Conservation (phyloP, 2,797 vertebrate genomes). For the Caiman crocodilus region DNA sequence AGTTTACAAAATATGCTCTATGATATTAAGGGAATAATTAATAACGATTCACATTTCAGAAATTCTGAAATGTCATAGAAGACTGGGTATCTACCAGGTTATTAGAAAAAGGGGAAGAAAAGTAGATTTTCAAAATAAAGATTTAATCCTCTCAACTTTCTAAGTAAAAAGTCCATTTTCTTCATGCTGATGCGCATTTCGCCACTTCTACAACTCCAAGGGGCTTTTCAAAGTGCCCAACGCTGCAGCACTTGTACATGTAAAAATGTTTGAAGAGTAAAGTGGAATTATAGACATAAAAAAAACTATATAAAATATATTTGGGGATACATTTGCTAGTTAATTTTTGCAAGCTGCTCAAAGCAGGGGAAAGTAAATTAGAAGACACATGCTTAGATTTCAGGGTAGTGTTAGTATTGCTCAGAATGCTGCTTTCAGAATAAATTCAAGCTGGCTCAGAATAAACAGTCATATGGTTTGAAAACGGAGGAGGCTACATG, state of each 20-base stretch:
- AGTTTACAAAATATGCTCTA: neutral
- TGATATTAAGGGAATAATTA: neutral
- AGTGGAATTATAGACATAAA: no score
- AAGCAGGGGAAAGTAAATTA: neutral
- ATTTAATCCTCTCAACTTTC: neutral
- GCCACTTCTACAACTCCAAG: no score
- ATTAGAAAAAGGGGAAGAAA: neutral
- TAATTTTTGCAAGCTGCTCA: neutral
- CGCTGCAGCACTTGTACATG: no score
- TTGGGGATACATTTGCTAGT: no score
- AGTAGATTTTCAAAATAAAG: neutral
- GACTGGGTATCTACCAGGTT: neutral
- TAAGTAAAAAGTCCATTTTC: no score
- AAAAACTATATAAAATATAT: no score
- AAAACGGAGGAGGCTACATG: accelerated
- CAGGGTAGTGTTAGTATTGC: neutral
- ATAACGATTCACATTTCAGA: no score
- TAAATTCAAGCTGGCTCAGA: neutral
- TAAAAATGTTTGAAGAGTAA: no score
- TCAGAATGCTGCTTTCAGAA: neutral
- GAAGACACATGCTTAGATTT: neutral
- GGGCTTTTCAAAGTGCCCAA: no score
- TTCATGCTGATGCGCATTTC: no score
- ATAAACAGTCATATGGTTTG: neutral
- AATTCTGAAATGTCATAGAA: neutral